Conservation (phyloP, 2,888 invertebrate species). For the Malthinus flaveolus region DNA sequence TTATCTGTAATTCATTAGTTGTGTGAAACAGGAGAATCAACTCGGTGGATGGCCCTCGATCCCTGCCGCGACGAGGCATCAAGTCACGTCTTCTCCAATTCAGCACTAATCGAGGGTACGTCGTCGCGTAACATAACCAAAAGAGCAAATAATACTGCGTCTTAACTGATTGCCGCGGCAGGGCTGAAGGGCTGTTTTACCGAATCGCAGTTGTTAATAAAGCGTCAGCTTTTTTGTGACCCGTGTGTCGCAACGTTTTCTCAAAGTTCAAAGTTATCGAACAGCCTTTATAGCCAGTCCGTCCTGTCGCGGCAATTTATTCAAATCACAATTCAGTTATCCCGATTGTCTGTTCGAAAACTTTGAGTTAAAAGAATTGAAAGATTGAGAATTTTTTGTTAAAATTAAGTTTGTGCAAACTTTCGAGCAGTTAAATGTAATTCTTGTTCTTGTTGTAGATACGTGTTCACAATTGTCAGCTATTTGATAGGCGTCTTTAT, state of each 20-base stretch:
- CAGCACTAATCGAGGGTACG: conserved; percentile 88
- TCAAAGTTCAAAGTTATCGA: conserved; percentile 67
- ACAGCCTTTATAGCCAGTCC: conserved; percentile 61
- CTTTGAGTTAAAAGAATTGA: conserved; percentile 42
- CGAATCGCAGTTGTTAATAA: conserved; percentile 32
- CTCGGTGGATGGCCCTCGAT: conserved; percentile 81
- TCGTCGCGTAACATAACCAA: conserved; percentile 47
- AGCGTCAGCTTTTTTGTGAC: conserved; percentile 17
- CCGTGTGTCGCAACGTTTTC: conserved; percentile 12
- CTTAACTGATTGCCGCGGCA: conserved; percentile 46
- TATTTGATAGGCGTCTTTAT: conserved; percentile 97
- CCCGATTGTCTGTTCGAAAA: conserved; percentile 50
- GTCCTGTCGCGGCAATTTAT: conserved; percentile 40
- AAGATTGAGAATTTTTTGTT: background rate
- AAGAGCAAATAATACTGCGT: conserved; percentile 25
- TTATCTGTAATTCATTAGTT: background rate
- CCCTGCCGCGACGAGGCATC: conserved; percentile 86
- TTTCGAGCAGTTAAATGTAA: too few relatives aligned
- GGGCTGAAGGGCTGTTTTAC: conserved; percentile 51
- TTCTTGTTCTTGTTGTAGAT: conserved; percentile 66
- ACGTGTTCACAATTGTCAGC: conserved; percentile 94
- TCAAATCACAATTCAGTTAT: conserved; percentile 17
- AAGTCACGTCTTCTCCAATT: conserved; percentile 90
- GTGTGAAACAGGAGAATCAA: conserved; percentile 51
- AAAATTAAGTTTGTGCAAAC: too few relatives aligned